Percentiles rank a stretch among this genome's conserved stretches.
phyloP scores from a whole-genome alignment of 2,113 vertebrate species.

The Pseudorectes ferrugineus region DNA sequence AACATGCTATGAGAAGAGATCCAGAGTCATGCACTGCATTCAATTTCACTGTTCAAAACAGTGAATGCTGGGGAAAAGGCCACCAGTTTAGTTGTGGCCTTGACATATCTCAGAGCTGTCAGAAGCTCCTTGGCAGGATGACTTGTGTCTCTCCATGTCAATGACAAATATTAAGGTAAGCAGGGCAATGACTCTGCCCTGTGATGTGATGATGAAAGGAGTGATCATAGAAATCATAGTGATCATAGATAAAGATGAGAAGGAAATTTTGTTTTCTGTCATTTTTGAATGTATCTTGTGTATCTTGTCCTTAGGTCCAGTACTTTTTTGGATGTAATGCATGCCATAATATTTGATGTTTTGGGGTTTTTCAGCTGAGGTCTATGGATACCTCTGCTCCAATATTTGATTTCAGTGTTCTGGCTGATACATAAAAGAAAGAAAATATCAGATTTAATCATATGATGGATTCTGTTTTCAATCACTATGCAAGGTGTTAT shows the following conservation, averaged over 20 bases:
- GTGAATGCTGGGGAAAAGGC: neutral
- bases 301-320: neutral
- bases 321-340: neutral
- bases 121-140: neutral
- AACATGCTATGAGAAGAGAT: neutral
- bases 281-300: neutral
- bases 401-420: neutral
- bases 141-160: neutral
- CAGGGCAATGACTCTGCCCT: neutral
- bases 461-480: constrained; percentile 6
- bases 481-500: constrained; percentile 6
- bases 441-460: constrained; percentile 7
- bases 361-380: neutral
- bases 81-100: neutral
- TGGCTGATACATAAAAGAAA: neutral
- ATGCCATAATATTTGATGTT: neutral
- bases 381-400: neutral
- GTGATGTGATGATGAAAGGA: neutral
- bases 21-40: neutral
- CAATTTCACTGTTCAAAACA: neutral
- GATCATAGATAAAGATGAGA: neutral
- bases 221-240: neutral
- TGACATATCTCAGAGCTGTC: neutral
- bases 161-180: neutral
- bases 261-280: neutral